phyloP scores from a whole-genome alignment of 2,888 invertebrate species.

The Spatulosminthurus flaviceps region DNA sequence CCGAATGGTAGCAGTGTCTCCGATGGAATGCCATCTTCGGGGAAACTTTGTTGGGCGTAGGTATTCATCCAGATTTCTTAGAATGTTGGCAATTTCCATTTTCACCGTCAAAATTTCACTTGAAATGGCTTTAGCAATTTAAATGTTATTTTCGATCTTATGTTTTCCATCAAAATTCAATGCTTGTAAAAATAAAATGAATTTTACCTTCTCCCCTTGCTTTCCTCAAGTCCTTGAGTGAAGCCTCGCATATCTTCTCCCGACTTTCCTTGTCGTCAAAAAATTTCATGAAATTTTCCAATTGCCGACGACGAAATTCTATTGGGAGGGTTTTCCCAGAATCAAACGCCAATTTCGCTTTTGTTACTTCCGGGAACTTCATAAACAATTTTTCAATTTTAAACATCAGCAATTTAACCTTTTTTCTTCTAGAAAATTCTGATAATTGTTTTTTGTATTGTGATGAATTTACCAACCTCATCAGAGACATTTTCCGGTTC shows the following conservation, averaged over 20 bases:
- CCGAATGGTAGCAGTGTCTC: conserved; percentile 64
- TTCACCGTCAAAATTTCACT: conserved; percentile 65
- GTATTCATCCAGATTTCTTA: conserved; percentile 49
- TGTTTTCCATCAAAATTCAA: too few species aligned
- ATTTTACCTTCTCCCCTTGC: neutral
- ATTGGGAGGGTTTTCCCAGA: conserved; percentile 81
- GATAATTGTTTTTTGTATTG: too few species aligned
- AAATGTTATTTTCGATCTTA: conserved; percentile 34
- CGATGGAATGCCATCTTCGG: conserved; percentile 50
- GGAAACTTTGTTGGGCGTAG: conserved; percentile 49
- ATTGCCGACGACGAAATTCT: conserved; percentile 82
- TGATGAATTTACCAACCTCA: too few species aligned
- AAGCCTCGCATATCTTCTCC: conserved; percentile 63
- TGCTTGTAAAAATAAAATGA: neutral
- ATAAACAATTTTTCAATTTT: too few species aligned
- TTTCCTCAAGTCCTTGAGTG: neutral
- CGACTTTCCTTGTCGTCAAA: conserved; percentile 78
- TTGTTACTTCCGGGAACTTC: conserved; percentile 70
- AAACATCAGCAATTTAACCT: too few species aligned
- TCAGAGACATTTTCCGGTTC: too few species aligned
- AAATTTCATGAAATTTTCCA: conserved; percentile 78
- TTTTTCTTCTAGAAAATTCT: too few species aligned
- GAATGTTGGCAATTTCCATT: conserved; percentile 68
- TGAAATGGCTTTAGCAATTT: conserved; percentile 57
- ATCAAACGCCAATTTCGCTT: conserved; percentile 77